Evolutionary conservation across 2,797 vertebrate species (phyloP), one percentile per base, ranked within the genome.

Genomic region (Galagoides demidoff): DNA sequence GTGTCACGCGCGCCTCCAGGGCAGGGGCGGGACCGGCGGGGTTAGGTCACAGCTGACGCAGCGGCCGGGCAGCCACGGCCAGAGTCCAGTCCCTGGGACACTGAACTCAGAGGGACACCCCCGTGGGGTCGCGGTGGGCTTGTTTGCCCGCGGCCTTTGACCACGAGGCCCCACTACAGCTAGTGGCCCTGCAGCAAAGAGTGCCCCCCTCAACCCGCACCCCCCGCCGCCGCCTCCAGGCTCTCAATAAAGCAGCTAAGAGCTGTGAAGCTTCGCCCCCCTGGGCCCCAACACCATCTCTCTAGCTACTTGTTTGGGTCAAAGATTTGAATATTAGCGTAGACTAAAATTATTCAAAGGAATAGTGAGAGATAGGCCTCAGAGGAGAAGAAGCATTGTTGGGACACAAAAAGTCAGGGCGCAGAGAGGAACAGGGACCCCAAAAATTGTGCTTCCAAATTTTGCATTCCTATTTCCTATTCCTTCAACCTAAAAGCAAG

Each of bases 11-110:
- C 7, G 23, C 59, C 39, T 85, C 55, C 9, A 0, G 68, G 78
- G 66, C 52, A 22, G 11, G 43, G 70, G 23, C n/a, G 20, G 95
- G 31, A 2, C 31, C 63, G 7, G 23, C 4, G 55, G 45, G 79
- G 27, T 29, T 93, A 66, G 64, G 31, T 25, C 23, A 7, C 11
- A 6, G 12, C 89, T 78, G 78, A 96, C 74, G 27, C 20, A 49
- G 31, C 16, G 12, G 27, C 57, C 5, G 19, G 45, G 27, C 61
- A 19, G 3, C 0, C 59, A 0, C 17, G 10, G n/a, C 78, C 2
- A 22, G n/a, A 66, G 64, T 31, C 64, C 64, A 1, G 31, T 7
- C 7, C 31, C 31, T 17, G 31, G 29, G 19, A 23, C 34, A 4
- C 68, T 23, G 31, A 34, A 20, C 34, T 37, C 34, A 9, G 9